Conservation (phyloP, 2,888 invertebrate species). For the Hedya salicella region DNA sequence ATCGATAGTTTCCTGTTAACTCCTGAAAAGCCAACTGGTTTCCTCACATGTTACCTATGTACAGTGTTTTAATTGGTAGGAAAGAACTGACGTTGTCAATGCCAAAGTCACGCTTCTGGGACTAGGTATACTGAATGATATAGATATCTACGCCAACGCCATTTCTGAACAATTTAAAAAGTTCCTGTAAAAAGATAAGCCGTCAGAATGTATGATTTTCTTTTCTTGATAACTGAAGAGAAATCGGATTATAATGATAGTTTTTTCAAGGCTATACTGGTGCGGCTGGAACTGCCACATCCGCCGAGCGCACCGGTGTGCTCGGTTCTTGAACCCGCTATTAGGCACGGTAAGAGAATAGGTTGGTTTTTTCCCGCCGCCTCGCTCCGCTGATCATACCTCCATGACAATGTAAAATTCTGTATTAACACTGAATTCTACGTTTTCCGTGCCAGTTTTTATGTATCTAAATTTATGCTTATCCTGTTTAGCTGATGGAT, state of each 20-base stretch:
- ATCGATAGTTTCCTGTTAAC: not conserved
- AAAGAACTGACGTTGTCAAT: not conserved
- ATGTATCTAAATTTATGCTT: conserved; percentile 33
- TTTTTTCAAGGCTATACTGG: conserved; percentile 29
- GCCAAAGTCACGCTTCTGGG: not conserved
- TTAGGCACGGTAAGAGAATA: conserved; percentile 57
- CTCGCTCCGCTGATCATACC: conserved; percentile 65
- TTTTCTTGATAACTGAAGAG: conserved; percentile 10
- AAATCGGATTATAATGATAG: conserved; percentile 31
- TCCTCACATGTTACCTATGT: not conserved
- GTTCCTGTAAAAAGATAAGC: not conserved
- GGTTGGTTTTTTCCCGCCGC: conserved; percentile 65
- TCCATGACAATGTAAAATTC: conserved; percentile 68
- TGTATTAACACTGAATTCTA: conserved; percentile 54
- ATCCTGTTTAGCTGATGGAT: conserved; percentile 14
- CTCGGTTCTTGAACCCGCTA: conserved; percentile 49
- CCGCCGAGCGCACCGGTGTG: conserved; percentile 44
- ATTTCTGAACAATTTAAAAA: not conserved
- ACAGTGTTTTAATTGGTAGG: not conserved
- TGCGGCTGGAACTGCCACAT: conserved; percentile 45
- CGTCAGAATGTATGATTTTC: not conserved
- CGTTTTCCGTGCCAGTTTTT: conserved; percentile 40
- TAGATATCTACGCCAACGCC: no score
- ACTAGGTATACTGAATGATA: no score
- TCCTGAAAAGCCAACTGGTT: not conserved